Evolutionary conservation across 2,797 vertebrate species (phyloP), one percentile per base, ranked within the genome.

Genomic region (Brachyalestes nurse): DNA sequence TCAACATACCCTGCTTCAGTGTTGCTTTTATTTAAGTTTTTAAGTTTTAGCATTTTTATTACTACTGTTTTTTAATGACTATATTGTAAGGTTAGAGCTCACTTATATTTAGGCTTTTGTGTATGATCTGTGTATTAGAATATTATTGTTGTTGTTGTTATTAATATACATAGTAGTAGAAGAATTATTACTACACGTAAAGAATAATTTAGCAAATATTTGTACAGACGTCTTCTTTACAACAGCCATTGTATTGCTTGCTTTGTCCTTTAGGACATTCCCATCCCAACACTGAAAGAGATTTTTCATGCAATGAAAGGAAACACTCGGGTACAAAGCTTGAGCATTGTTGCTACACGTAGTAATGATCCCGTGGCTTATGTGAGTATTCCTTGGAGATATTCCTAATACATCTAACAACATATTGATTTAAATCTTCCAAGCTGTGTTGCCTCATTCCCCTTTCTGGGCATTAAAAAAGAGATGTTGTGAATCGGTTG

Each of bases 261-360:
- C 60, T 70, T 69, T 66, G 57, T 79, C 14, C 17, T 74, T 28
- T 53, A 98, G 97, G 97, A 98, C 94, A 97, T 99, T 95, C 96
- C 97, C 19, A 91, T 97, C 87, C 90, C 95, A 4, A 94, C 93
- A 0, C 91, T 99, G 58, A 97, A 96, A 73, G 96, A 96, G 84
- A 90, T 98, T 86, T 98, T 97, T 0, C 90, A 96, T 55, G 96
- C 94, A 6, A 96, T 99, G 97, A 97, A 97, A 90, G 86, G 86
- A 45, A 99, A 99, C 90, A 97, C 95, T 51, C 88, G 94, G 0
- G 96, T 99, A 58, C 95, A 94, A 87, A 93, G 79, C 86, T 92
- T 99, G 88, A 98, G 96, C 88, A 94, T 99, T 66, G 97, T 96
- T 1, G 97, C 96, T 6, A 99, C 97, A 1, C 96, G 95, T 49